Evolutionary conservation across 2,797 vertebrate genomes (phyloP).

Genomic region (Gymnopithys bicolor): DNA sequence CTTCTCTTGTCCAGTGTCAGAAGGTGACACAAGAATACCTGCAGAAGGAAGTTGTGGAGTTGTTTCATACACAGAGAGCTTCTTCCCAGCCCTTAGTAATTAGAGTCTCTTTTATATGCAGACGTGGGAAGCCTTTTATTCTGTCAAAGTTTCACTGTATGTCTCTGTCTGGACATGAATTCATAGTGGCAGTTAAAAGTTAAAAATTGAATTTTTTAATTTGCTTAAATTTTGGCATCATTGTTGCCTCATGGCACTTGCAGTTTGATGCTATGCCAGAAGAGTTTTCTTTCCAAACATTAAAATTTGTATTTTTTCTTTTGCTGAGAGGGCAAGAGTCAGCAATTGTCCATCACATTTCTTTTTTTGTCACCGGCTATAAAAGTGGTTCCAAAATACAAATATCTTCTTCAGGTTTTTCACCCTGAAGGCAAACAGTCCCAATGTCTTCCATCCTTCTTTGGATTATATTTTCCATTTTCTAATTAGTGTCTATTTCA

Average conservation of each 20-base stretch:
- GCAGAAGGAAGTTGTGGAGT: not conserved
- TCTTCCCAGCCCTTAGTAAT: not conserved
- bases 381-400: not conserved
- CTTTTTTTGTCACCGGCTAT: not conserved
- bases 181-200: not conserved
- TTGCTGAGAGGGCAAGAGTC: not conserved
- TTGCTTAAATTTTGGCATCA: not conserved
- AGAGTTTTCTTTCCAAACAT: not conserved
- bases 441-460: not conserved
- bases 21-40: not conserved
- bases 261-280: not conserved
- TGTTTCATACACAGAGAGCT: not conserved
- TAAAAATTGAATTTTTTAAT: not conserved
- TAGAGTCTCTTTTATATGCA: not conserved
- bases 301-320: not conserved
- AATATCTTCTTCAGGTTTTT: not conserved
- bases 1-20: not conserved
- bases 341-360: not conserved
- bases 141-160: not conserved
- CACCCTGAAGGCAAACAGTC: not conserved
- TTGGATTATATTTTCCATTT: conserved; percentile 4
- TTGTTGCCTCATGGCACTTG: not conserved
- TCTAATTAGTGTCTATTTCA: not conserved
- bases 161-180: not conserved
- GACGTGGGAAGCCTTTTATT: not conserved